phyloP scores from a whole-genome alignment of 2,888 invertebrate species.

The Troides oblongomaculatus region DNA sequence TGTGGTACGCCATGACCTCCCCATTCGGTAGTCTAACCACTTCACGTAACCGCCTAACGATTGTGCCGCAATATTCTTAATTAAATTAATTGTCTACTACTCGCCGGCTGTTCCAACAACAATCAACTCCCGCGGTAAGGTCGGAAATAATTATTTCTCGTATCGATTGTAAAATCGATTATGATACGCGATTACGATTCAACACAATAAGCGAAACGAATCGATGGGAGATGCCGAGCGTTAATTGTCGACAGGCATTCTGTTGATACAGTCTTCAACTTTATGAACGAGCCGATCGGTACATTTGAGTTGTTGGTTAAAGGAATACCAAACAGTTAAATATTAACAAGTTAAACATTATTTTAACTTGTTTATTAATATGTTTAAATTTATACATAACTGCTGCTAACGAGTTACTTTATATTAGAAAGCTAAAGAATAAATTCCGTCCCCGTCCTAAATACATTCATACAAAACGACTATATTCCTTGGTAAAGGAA shows the following conservation, averaged over 20 bases:
- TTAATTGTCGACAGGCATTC: conserved; percentile 21
- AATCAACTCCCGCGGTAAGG: conserved; percentile 68
- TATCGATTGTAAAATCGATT: conserved; percentile 67
- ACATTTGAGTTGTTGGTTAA: conserved; percentile 1
- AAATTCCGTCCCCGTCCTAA: too few relatives aligned
- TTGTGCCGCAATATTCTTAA: conserved; percentile 44
- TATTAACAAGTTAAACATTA: not conserved
- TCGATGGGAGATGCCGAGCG: conserved; percentile 52
- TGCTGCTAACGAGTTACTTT: too few relatives aligned
- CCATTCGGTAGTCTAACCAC: conserved; percentile 44
- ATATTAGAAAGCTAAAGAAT: too few relatives aligned
- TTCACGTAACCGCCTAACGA: conserved; percentile 49
- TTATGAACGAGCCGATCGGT: conserved; percentile 7
- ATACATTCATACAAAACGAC: too few relatives aligned
- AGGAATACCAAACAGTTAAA: not conserved
- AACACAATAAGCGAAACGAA: conserved; percentile 66
- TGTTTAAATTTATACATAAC: too few relatives aligned
- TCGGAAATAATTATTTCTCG: conserved; percentile 66
- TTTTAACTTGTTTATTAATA: not conserved
- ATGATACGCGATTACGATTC: conserved; percentile 60
- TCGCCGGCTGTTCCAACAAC: conserved; percentile 51
- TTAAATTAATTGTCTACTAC: conserved; percentile 64
- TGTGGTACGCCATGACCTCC: conserved; percentile 38
- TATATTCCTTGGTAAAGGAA: too few relatives aligned
- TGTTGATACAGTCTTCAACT: conserved; percentile 17